Conservation (phyloP, 2,888 invertebrate species). For the Parnassius apollo region DNA sequence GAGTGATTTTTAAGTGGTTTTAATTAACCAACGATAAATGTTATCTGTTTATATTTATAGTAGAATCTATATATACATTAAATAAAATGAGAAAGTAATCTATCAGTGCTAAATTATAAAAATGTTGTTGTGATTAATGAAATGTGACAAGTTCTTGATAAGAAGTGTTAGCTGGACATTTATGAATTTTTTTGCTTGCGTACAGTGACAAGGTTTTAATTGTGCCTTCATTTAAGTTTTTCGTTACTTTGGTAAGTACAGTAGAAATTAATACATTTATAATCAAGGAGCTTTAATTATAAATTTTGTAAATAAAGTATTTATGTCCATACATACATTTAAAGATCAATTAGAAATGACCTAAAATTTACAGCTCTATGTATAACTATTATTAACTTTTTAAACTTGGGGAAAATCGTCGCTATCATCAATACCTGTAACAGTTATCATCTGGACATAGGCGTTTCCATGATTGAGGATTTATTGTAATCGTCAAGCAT, state of each 20-base stretch:
- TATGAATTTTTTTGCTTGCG: constrained; percentile 14
- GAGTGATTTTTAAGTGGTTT: constrained; percentile 5
- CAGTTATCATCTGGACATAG: no score
- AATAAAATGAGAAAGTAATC: constrained; percentile 3
- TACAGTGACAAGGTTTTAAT: constrained; percentile 6
- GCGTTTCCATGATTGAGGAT: no score
- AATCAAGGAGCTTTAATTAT: no score
- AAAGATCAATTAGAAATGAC: no score
- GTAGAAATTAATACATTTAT: neutral
- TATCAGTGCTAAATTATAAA: constrained; percentile 5
- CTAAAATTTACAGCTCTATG: no score
- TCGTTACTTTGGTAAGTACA: constrained; percentile 11
- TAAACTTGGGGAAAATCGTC: no score
- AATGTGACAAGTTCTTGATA: constrained; percentile 20
- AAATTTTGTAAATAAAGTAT: no score
- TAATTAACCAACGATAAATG: constrained; percentile 11
- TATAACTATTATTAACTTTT: no score
- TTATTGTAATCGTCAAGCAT: no score
- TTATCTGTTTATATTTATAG: constrained; percentile 9
- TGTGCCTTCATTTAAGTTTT: neutral
- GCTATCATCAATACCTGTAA: no score
- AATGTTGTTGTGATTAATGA: constrained; percentile 1
- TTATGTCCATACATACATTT: no score
- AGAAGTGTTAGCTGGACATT: constrained; percentile 14
- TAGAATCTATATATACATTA: neutral